Base-by-base conservation (phyloP, 2,797 vertebrate species). In the Rhinoraja longicauda region DNA sequence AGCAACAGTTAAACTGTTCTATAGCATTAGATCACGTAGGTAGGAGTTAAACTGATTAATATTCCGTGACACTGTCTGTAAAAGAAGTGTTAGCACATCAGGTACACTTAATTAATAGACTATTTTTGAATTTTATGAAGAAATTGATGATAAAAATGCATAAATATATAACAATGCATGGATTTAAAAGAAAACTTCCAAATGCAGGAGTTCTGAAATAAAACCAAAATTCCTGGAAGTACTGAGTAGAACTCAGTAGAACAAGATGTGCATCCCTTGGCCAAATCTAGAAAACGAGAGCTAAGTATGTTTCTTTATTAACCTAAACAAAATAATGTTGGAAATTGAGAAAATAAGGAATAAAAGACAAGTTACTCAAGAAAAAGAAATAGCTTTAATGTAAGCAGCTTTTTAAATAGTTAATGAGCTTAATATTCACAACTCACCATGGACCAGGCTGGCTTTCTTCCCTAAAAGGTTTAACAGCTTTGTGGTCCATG, bases 201-300 rank as follows among this genome's bases (percentile, higher is more conserved):
- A 64, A 88, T 88, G 29, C n/a, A 88, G 84, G 15, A 88, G 64
- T 88, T 64, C 84, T 88, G 84, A 88, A 88, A 88, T 64, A 64
- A 82, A 59, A 88, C 62, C 59, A 32, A 32, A 64, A 64, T 26
- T 59, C 7, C 79, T 59, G 24, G 39, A 57, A 82, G 57, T 0
- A 82, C 24, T 57, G 24, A 82, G 26, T 53, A 59, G 9, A 13
- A 57, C 21, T 82, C 19, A 26, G 12, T 79, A 21, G n/a, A 45
- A 15, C 39, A 7, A 39, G 15, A 78, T 78, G 32, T 36, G 4
- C 32, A 78, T 1, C 17, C 45, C 32, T 78, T 78, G 15, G 36
- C n/a, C 32, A 77, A 36, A 36, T 77, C 32, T 13, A 77, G 32
- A 77, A 77, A 77, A 32, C 77, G 76, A 15, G 76, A 39, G 36